Evolutionary conservation across 2,888 invertebrate species (phyloP).

Genomic region (Fragum sueziense): DNA sequence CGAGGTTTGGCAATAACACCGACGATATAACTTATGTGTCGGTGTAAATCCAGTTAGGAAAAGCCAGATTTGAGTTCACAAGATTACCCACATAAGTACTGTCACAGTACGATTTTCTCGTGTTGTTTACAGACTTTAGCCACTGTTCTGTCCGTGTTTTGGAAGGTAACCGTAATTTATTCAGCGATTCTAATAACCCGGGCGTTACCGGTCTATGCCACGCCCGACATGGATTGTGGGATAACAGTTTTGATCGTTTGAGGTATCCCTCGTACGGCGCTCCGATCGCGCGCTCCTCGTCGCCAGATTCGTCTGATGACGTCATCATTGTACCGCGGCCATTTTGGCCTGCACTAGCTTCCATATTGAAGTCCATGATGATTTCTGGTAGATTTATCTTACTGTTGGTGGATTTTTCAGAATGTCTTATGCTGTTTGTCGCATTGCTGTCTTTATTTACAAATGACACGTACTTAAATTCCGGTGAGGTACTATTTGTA

Average conservation of each 20-base stretch:
- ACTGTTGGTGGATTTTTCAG: conserved; percentile 18
- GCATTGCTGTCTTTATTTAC: not conserved
- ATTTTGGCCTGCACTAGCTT: conserved; percentile 28
- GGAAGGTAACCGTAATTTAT: conserved; percentile 56
- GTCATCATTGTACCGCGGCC: not conserved
- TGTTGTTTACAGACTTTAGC: conserved; percentile 48
- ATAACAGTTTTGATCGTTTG: conserved; percentile 27
- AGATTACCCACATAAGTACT: conserved; percentile 40
- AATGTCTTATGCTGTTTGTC: not conserved
- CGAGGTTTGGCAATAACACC: not conserved
- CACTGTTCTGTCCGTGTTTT: conserved; percentile 64
- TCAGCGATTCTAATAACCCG: conserved; percentile 62
- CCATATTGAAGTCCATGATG: conserved; percentile 61
- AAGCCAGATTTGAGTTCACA: conserved; percentile 31
- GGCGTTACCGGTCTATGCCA: conserved; percentile 63
- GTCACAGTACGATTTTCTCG: conserved; percentile 38
- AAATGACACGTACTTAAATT: not conserved
- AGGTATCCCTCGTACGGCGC: conserved; percentile 57
- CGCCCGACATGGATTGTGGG: conserved; percentile 42
- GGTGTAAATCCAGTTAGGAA: conserved; percentile 55
- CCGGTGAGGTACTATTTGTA: not conserved
- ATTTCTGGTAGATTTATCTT: conserved; percentile 63
- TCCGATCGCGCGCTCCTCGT: conserved; percentile 48
- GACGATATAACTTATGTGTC: conserved; percentile 16
- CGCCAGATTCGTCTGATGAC: conserved; percentile 18